phyloP scores from a whole-genome alignment of 2,113 vertebrate species.

The Callaeas wilsoni region DNA sequence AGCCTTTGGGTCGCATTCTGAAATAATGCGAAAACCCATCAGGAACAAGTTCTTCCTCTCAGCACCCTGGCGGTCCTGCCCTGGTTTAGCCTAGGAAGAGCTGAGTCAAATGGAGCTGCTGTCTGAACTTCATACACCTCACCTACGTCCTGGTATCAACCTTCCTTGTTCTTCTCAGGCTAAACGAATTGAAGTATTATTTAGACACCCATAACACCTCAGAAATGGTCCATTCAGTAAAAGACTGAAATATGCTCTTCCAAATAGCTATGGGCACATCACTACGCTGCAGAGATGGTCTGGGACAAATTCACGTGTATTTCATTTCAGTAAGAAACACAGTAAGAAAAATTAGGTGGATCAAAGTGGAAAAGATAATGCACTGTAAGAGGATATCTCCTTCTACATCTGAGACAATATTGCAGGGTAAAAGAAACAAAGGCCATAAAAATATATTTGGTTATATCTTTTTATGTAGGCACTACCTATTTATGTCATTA shows the following conservation, averaged over 20 bases:
- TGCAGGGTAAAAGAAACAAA: neutral
- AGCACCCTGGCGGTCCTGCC: rapidly evolving
- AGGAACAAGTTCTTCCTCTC: neutral
- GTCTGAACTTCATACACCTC: neutral
- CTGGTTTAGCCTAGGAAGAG: neutral
- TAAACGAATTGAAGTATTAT: neutral
- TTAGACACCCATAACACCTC: neutral
- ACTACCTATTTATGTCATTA: neutral
- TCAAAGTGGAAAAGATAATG: neutral
- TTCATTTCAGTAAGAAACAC: neutral
- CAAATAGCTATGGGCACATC: neutral
- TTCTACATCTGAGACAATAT: neutral
- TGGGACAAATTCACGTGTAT: neutral
- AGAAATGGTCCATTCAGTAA: neutral
- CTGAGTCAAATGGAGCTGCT: neutral
- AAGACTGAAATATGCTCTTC: neutral
- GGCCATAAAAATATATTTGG: neutral
- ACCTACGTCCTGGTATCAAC: neutral
- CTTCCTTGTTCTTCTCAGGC: neutral
- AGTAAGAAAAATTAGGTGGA: neutral
- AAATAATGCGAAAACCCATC: neutral
- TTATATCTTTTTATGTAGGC: neutral
- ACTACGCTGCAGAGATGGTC: neutral
- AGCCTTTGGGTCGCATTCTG: neutral
- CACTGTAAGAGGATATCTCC: neutral